Evolutionary conservation across 2,797 vertebrate species (phyloP).

Genomic region (Echeneis naucrates): DNA sequence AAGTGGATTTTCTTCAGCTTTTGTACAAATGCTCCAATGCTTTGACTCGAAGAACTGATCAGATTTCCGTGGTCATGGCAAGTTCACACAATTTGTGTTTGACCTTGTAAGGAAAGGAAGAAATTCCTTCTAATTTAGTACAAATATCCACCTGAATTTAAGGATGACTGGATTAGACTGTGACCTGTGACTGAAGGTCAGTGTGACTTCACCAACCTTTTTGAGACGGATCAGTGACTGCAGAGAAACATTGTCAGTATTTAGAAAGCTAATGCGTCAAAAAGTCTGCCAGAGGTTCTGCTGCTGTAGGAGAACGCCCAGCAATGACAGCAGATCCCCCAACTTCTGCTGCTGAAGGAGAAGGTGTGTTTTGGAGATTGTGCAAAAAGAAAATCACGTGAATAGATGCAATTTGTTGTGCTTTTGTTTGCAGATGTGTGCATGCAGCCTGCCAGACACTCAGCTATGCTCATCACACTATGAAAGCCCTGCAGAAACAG

Average conservation of each 20-base stretch:
- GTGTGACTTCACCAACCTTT: too few relatives aligned
- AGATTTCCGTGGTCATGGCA: too few relatives aligned
- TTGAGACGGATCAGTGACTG: too few relatives aligned
- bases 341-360: conserved; percentile 19
- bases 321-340: conserved; percentile 31
- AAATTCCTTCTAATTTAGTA: too few relatives aligned
- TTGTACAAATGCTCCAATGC: too few relatives aligned
- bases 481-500: conserved; percentile 65
- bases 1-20: too few relatives aligned
- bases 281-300: conserved; percentile 28
- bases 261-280: conserved; percentile 12
- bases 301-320: conserved; percentile 8
- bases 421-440: conserved; percentile 48
- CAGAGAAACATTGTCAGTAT: neutral
- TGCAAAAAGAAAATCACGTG: conserved; percentile 14
- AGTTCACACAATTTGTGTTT: too few relatives aligned
- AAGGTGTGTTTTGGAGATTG: neutral
- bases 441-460: conserved; percentile 40
- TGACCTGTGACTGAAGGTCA: too few relatives aligned
- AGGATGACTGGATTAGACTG: too few relatives aligned
- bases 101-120: too few relatives aligned
- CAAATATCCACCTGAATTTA: too few relatives aligned
- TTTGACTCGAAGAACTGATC: too few relatives aligned
- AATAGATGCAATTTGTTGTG: conserved; percentile 36
- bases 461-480: conserved; percentile 26